Conservation (phyloP, 2,888 invertebrate species). For the Lacanobia wlatinum region DNA sequence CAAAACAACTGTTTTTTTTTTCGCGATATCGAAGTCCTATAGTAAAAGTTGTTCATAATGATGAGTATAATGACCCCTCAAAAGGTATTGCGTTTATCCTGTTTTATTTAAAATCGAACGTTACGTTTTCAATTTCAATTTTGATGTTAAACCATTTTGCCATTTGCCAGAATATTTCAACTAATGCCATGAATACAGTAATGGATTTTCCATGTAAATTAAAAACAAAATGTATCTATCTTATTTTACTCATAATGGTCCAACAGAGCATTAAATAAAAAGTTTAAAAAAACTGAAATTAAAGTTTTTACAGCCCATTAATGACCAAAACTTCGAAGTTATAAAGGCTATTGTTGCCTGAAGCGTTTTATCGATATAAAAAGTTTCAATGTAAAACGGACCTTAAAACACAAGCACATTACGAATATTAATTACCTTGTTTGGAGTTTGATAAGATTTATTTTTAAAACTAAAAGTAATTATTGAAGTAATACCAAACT, state of each 20-base stretch:
- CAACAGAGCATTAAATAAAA: conserved; percentile 10
- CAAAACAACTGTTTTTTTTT: no score
- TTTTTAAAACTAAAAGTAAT: conserved; percentile 11
- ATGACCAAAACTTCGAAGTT: conserved; percentile 27
- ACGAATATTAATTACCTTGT: conserved; percentile 25
- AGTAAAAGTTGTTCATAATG: no score
- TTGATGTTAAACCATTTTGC: neutral
- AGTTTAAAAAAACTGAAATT: conserved; percentile 1
- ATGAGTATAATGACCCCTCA: no score
- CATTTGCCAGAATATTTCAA: neutral
- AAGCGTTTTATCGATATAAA: conserved; percentile 16
- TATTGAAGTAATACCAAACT: conserved; percentile 8
- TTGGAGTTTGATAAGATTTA: conserved; percentile 4
- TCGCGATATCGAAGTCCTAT: no score
- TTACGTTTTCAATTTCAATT: neutral
- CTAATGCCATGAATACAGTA: neutral
- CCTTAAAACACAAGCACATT: conserved; percentile 19
- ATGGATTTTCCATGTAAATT: neutral
- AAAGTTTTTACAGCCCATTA: conserved; percentile 38
- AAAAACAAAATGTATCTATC: conserved; percentile 8
- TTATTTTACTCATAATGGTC: neutral
- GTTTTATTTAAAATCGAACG: no score
- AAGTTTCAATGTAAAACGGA: conserved; percentile 14
- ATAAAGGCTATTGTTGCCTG: conserved; percentile 26
- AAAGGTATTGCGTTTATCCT: no score